Percentiles rank a stretch among this genome's conserved stretches.
phyloP scores from a whole-genome alignment of 1,140 invertebrate genomes.

The Propsilocerus akamusi region DNA sequence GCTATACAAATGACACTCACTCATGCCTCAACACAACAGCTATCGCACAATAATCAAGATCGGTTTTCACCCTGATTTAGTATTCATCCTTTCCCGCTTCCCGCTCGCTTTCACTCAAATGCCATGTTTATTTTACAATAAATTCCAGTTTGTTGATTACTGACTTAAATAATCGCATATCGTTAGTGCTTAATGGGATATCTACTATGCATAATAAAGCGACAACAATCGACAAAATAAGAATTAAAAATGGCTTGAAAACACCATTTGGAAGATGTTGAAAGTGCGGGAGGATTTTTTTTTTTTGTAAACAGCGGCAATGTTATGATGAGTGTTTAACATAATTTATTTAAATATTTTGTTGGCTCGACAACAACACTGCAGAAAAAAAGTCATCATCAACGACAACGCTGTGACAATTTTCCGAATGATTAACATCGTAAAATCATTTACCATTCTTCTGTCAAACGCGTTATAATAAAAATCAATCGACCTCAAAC shows the following conservation, averaged over 20 bases:
- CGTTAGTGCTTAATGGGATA: not conserved
- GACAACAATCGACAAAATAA: not conserved
- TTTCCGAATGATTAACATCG: constrained; percentile 1
- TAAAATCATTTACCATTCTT: not conserved
- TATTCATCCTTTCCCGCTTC: too few relatives aligned
- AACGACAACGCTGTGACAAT: not conserved
- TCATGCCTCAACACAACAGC: too few relatives aligned
- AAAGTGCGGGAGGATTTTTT: not conserved
- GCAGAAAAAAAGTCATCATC: not conserved
- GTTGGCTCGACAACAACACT: not conserved
- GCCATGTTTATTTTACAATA: constrained; percentile 1
- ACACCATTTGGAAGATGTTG: not conserved
- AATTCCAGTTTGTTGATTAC: constrained; percentile 4
- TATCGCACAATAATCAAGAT: too few relatives aligned
- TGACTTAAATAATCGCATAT: constrained; percentile 3
- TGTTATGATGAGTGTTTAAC: not conserved
- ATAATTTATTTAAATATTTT: constrained; percentile 1
- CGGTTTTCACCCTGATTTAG: too few relatives aligned
- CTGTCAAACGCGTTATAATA: constrained; percentile 1
- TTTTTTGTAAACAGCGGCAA: not conserved
- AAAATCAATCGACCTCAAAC: constrained; percentile 3
- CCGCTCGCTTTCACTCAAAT: too few relatives aligned
- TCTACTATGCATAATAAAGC: not conserved
- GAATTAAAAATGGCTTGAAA: constrained; percentile 1
- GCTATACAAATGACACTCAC: too few relatives aligned